These are phyloP conservation scores for Pitangus sulphuratus DNA, from an alignment of 2,797 vertebrate species.

Conservation along the genomic window DNA sequence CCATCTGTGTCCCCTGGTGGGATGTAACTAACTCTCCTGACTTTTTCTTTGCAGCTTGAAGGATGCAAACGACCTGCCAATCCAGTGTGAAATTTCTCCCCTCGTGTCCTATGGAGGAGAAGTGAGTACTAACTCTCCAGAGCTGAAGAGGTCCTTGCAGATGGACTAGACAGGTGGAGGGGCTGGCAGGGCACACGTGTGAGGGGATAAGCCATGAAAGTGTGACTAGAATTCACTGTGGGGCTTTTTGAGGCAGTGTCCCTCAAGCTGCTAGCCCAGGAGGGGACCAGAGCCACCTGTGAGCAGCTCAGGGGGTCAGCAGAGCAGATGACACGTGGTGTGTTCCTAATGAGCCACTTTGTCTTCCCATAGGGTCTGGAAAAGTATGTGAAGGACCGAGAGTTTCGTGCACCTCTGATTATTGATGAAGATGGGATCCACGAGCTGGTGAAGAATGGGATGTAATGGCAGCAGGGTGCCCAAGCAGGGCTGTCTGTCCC, in stretches of 20 bases:
- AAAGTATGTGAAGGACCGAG: constrained; percentile 81
- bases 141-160: rapidly evolving
- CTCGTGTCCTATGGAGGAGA: constrained; percentile 94
- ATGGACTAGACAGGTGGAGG: rapidly evolving
- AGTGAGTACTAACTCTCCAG: constrained; percentile 77
- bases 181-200: rapidly evolving
- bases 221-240: neutral
- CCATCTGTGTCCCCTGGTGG: rapidly evolving
- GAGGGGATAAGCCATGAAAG: neutral
- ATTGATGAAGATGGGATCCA: constrained; percentile 86
- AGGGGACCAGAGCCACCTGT: neutral
- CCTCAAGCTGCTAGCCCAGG: rapidly evolving
- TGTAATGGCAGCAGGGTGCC: constrained; percentile 52
- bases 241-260: neutral
- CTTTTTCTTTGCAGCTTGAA: constrained; percentile 82
- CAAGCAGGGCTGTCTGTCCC: neutral
- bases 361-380: constrained; percentile 83
- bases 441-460: constrained; percentile 89
- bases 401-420: constrained; percentile 86
- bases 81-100: constrained; percentile 97
- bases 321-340: rapidly evolving
- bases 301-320: neutral
- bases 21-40: neutral
- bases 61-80: constrained; percentile 91
- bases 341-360: neutral